Evolutionary conservation across 2,888 invertebrate species (phyloP), one percentile per base, ranked within the genome.

Genomic region (Nemurella pictetii): DNA sequence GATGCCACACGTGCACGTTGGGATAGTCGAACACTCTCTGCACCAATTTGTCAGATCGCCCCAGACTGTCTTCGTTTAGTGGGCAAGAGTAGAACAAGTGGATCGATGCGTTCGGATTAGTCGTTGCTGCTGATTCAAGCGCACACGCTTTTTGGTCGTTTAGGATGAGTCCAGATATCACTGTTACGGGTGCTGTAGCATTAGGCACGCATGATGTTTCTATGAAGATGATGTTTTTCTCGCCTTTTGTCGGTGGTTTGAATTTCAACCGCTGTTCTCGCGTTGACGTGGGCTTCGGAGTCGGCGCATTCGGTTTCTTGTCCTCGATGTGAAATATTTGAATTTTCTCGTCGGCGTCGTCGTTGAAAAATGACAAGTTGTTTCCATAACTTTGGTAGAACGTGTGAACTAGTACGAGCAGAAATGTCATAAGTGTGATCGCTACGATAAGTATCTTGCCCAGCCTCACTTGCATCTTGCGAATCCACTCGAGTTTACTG

Each of bases 11-110:
- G 28, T 78, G 28, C 15, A 78, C 78, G 20, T 78, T 78, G 5
- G 29, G 78, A 29, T 78, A 78, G 9, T 78, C 29, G 30, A 78
- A 78, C 20, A 78, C 12, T 20, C 28, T 0, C 9, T 30, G 26
- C 20, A 78, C 78, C 2, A 78, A 1, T 28, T 28, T n/a, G n/a
- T n/a, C n/a, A 2, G 78, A 78, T 5, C 78, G 26, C n/a, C 9
- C 28, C n/a, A 78, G 9, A 78, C 78, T 78, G 15, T n/a, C 28
- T 1, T 7, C 29, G 1, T 78, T 30, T 30, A 78, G 20, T 0
- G 78, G 78, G n/a, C 78, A 78, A 5, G 78, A 28, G n/a, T 78
- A 78, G n/a, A 78, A 78, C 29, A 78, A 7, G 27, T 78, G n/a
- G 78, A 78, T 78, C n/a, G 12, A 29, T 12, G 78, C 5, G 27